These are phyloP conservation scores for Neelides folsomi DNA, from an alignment of 2,888 invertebrate genomes.

Conservation along the genomic window DNA sequence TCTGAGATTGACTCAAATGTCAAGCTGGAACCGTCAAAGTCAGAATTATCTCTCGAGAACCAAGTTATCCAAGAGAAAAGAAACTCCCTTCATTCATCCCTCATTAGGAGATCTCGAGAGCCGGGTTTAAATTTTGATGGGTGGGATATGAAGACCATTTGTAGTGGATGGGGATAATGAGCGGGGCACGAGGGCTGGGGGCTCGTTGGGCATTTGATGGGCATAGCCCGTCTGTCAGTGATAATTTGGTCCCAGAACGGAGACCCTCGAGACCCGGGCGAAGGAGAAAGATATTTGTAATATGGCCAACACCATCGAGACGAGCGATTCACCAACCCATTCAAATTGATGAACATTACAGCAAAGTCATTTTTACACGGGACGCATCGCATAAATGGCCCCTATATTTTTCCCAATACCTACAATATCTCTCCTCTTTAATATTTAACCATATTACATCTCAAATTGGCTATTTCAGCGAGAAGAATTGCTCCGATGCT, in stretches of 20 bases:
- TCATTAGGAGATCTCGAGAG: background rate
- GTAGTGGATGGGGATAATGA: too few relatives aligned
- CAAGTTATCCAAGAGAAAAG: background rate
- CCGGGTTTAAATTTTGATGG: too few relatives aligned
- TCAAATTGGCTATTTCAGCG: slow-evolving; percentile 11
- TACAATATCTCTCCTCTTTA: slow-evolving; percentile 2
- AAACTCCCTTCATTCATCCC: background rate
- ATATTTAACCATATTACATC: slow-evolving; percentile 7
- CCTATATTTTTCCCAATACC: slow-evolving; percentile 6
- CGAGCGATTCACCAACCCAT: slow-evolving; percentile 13
- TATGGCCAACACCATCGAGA: too few relatives aligned
- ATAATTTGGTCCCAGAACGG: slow-evolving; percentile 20
- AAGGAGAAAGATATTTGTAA: too few relatives aligned
- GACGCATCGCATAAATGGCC: slow-evolving; percentile 5
- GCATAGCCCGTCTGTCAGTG: slow-evolving; percentile 3
- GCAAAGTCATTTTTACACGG: slow-evolving; percentile 20
- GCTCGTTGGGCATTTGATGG: too few relatives aligned
- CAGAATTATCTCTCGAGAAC: slow-evolving; percentile 5
- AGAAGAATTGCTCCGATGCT: slow-evolving; percentile 5
- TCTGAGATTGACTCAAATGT: slow-evolving; percentile 11
- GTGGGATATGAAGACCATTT: too few relatives aligned
- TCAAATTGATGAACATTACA: slow-evolving; percentile 26
- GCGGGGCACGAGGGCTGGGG: too few relatives aligned
- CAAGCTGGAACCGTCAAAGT: slow-evolving; percentile 10
- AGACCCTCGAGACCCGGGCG: slow-evolving; percentile 5